Evolutionary conservation across 2,113 vertebrate species (phyloP), one percentile per base, ranked within the genome.

Genomic region (Anser cygnoides): DNA sequence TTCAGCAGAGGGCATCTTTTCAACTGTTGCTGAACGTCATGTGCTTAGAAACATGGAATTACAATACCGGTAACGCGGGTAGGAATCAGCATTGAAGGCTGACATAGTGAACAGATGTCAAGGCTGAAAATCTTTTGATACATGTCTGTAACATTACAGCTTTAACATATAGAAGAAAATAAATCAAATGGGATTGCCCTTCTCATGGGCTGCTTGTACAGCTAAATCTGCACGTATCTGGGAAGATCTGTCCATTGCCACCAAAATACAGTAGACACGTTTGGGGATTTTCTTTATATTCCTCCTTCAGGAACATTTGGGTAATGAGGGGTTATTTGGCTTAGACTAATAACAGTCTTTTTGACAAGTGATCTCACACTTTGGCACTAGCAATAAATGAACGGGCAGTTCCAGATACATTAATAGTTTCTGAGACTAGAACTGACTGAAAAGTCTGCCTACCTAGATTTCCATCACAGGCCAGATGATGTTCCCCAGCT

Each of bases 201-300:
- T 18, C n/a, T 54, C 43, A 11, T 3, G 9, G 23, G 16, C 25
- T 26, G 41, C 31, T 31, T 5, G 29, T 31, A 37, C 29, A 73
- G 31, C 44, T 41, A 86, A 29, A 26, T 46, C 14, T 33, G 29
- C 31, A 9, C 14, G 0, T 6, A 5, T 2, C 37, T 54, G 54
- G 22, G 19, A 63, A 70, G 31, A 44, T 12, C 13, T 65, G 18
- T 9, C 33, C 35, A 4, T n/a, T 54, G 68, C 41, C n/a, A 54
- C 1, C 0, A 0, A 35, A 68, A 10, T 0, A 25, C 0, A 70
- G 21, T 4, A 46, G 16, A 14, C 4, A 3, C 2, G 3, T 20
- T 0, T 43, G 11, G 28, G 16, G 29, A 11, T 65, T 52, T 83
- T 35, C 5, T n/a, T 80, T 50, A 28, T 9, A 3, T 19, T 74